Conservation (phyloP, 2,113 vertebrate genomes). For the Pelvicachromis taeniatus region DNA sequence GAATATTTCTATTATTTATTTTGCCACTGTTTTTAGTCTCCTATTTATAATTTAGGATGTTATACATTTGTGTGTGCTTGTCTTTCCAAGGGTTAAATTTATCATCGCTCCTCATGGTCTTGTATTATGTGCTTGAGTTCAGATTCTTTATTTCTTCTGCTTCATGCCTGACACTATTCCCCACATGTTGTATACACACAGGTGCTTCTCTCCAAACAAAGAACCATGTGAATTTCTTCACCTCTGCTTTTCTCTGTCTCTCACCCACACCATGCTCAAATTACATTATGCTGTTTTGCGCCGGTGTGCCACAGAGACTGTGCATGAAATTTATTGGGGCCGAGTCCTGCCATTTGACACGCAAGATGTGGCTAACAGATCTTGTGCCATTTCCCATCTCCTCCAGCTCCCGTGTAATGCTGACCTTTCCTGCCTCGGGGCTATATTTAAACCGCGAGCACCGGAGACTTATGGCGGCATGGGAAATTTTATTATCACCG, state of each 20-base stretch:
- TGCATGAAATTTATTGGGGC: conserved; percentile 50
- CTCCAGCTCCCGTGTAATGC: conserved; percentile 32
- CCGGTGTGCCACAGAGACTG: conserved; percentile 20
- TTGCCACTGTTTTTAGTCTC: conserved; percentile 20
- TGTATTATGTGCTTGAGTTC: not conserved
- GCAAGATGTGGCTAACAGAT: conserved; percentile 52
- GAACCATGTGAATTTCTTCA: not conserved
- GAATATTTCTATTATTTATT: conserved; percentile 57
- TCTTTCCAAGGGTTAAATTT: conserved; percentile 25
- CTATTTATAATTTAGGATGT: conserved; percentile 51
- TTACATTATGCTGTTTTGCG: conserved; percentile 34
- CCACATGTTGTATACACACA: not conserved
- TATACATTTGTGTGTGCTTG: conserved; percentile 25
- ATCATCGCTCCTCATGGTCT: not conserved
- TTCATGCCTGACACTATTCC: not conserved
- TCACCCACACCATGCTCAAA: conserved; percentile 8
- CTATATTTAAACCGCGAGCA: conserved; percentile 68
- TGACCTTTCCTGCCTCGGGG: conserved; percentile 63
- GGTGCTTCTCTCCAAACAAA: not conserved
- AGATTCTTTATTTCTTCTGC: not conserved
- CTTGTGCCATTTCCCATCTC: conserved; percentile 49
- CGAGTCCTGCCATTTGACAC: conserved; percentile 49
- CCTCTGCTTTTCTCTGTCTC: not conserved
- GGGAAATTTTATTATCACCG: conserved; percentile 61
- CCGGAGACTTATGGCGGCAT: conserved; percentile 48